Evolutionary conservation across 2,113 vertebrate genomes (phyloP).

Genomic region (Cercocebus atys): DNA sequence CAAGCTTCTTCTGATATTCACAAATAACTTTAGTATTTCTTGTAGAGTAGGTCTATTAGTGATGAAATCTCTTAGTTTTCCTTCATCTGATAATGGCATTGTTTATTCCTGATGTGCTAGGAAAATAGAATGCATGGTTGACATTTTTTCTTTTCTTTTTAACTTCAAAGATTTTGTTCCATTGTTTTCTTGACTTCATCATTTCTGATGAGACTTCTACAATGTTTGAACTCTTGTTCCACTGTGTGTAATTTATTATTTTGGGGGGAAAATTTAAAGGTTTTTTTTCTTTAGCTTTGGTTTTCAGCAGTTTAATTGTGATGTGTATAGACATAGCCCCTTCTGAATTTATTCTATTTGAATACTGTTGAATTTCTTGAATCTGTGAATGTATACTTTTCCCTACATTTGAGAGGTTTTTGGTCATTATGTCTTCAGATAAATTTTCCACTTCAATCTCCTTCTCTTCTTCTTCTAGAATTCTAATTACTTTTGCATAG

Average conservation of each 20-base stretch:
- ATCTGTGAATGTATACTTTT: neutral
- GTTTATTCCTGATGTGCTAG: neutral
- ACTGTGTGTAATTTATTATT: neutral
- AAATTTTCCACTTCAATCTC: neutral
- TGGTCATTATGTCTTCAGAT: neutral
- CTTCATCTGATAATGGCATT: neutral
- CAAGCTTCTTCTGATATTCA: neutral
- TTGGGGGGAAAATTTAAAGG: neutral
- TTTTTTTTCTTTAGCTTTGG: neutral
- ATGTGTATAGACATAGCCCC: neutral
- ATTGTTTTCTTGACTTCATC: neutral
- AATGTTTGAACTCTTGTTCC: neutral
- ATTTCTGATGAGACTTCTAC: neutral
- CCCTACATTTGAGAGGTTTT: neutral
- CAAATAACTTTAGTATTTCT: neutral
- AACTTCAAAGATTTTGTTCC: neutral
- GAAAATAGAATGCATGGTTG: neutral
- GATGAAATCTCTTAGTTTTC: neutral
- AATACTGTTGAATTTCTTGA: neutral
- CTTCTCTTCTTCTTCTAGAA: neutral
- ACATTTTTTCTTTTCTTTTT: neutral
- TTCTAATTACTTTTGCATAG: neutral
- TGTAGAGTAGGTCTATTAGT: neutral
- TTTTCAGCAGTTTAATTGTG: neutral
- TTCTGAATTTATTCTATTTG: neutral